Evolutionary conservation across 2,113 vertebrate species (phyloP), one percentile per base, ranked within the genome.

Genomic region (Istiophorus platypterus): DNA sequence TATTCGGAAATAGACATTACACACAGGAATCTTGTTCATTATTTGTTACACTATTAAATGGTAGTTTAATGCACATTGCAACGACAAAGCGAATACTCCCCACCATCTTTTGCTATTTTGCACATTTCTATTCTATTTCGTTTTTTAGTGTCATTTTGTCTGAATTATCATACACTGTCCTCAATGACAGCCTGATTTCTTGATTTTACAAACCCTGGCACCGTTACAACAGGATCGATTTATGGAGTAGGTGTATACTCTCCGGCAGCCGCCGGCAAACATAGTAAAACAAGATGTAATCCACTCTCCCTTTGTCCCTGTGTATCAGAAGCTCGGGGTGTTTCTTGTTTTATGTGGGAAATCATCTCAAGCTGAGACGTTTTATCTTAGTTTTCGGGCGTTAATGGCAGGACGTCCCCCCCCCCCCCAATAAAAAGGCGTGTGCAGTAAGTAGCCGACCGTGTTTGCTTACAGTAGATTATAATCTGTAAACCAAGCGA

Each of bases 221-320:
- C 20, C n/a, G 57, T 66, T 81, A 79, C 72, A 64, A 64, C 75
- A 18, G 59, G 66, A 73, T 89, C 76, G 69, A 87, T 88, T 58
- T 56, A 64, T 79, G 70, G 73, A 87, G 66, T 75, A 56, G 81
- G 73, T 69, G 70, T 81, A 57, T 79, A 72, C 26, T 75, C 45
- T 68, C 59, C 80, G 77, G 70, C 73, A 68, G 72, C 68, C 27
- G 49, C 81, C 75, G 85, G 88, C 82, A 88, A 80, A 75, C 68
- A 62, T 86, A 75, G 65, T 84, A 81, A 79, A 88, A 77, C 82
- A 56, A 85, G 80, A 78, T 72, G 68, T 58, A 65, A 86, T 24
- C 66, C 61, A 49, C 67, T 67, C 49, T 47, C 80, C 7, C 24
- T 34, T 58, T 42, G 10, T 57, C 13, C 8, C 49, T 12, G 7